phyloP scores from a whole-genome alignment of 2,888 invertebrate genomes.

The Chymomyza caudatula region DNA sequence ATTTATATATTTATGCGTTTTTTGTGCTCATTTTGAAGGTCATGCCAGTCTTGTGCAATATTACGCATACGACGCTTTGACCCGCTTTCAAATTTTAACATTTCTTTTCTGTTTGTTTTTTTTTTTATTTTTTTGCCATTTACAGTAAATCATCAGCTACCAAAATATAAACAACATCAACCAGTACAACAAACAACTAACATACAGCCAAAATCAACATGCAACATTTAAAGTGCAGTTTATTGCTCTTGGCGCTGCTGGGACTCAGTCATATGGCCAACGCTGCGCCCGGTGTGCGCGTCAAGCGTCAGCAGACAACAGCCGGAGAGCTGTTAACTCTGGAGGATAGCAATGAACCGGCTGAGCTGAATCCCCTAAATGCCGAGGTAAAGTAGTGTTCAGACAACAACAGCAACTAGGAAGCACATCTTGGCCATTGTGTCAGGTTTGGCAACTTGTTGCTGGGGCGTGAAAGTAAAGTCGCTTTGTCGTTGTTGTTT shows the following conservation, averaged over 20 bases:
- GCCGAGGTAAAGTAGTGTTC: constrained; percentile 73
- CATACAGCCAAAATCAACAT: constrained; percentile 64
- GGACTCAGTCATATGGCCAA: constrained; percentile 47
- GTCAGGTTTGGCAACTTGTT: not conserved
- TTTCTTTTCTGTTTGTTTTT: not conserved
- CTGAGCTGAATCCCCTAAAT: constrained; percentile 75
- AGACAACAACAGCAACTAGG: constrained; percentile 2
- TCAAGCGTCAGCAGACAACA: constrained; percentile 52
- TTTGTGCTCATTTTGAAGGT: constrained; percentile 18
- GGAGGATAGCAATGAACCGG: constrained; percentile 53
- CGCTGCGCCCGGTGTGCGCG: constrained; percentile 68
- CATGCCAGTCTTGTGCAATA: not conserved
- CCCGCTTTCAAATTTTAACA: constrained; percentile 22
- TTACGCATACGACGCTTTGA: not conserved
- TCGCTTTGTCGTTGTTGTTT: constrained; percentile 9
- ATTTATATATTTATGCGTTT: constrained; percentile 10
- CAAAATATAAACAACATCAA: constrained; percentile 6
- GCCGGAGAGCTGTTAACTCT: constrained; percentile 52
- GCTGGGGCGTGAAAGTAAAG: constrained; percentile 18
- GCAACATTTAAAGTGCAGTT: constrained; percentile 67
- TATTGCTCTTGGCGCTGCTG: constrained; percentile 57
- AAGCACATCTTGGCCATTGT: constrained; percentile 6
- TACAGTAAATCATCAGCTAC: not conserved
- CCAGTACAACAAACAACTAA: not conserved
- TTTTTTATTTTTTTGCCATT: constrained; percentile 11